Conservation (phyloP, 2,113 vertebrate genomes). For the Malurus melanocephalus region DNA sequence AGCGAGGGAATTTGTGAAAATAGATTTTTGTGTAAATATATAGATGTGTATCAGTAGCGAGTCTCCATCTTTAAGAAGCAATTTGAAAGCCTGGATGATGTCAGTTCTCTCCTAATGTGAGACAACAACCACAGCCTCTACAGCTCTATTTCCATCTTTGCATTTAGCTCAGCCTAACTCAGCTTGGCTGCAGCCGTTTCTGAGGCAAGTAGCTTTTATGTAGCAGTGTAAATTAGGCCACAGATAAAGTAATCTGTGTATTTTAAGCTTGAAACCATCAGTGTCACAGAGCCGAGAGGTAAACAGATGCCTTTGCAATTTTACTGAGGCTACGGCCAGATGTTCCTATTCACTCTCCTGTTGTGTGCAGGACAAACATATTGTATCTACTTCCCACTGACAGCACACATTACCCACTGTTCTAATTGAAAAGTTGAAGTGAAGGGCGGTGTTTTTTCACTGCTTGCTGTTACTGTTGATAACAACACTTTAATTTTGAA, state of each 20-base stretch:
- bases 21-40: neutral
- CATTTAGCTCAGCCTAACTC: slow-evolving; percentile 39
- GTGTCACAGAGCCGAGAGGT: slow-evolving; percentile 84
- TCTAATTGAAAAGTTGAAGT: slow-evolving; percentile 71
- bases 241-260: slow-evolving; percentile 76
- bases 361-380: slow-evolving; percentile 77
- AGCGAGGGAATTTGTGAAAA: neutral
- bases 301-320: slow-evolving; percentile 87
- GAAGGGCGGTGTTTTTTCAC: slow-evolving; percentile 73
- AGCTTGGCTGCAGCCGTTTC: slow-evolving; percentile 56
- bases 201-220: slow-evolving; percentile 62
- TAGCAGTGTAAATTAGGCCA: slow-evolving; percentile 85
- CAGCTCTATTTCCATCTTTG: slow-evolving; percentile 1
- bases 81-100: neutral
- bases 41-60: neutral
- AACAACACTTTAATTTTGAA: slow-evolving; percentile 64
- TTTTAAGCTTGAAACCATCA: slow-evolving; percentile 86
- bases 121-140: neutral
- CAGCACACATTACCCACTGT: slow-evolving; percentile 78
- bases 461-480: slow-evolving; percentile 44
- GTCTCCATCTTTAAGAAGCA: slow-evolving; percentile 18
- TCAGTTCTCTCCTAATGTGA: neutral
- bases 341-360: slow-evolving; percentile 76
- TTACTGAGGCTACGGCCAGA: slow-evolving; percentile 79
- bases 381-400: slow-evolving; percentile 79